Conservation (phyloP, 2,888 invertebrate species). For the Hylaea fasciaria region DNA sequence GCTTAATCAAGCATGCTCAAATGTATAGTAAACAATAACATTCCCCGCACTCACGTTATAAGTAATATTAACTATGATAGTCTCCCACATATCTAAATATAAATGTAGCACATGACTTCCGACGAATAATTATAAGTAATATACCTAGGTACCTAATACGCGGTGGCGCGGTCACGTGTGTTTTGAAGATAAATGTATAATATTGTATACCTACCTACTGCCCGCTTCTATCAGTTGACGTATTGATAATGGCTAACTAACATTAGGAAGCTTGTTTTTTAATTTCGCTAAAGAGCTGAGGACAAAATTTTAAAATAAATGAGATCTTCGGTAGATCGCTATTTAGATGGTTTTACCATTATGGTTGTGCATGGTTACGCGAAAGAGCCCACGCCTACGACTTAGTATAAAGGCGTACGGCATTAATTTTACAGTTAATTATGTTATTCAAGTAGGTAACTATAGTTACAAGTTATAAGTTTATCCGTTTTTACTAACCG, state of each 20-base stretch:
- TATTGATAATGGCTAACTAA: slow-evolving; percentile 9
- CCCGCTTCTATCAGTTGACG: slow-evolving; percentile 17
- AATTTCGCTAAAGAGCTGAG: background rate
- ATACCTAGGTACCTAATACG: background rate
- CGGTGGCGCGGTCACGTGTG: slow-evolving; percentile 24
- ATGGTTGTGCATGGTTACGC: too few relatives aligned
- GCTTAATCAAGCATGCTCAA: background rate
- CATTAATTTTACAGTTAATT: too few relatives aligned
- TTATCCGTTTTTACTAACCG: too few relatives aligned
- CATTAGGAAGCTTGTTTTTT: slow-evolving; percentile 11
- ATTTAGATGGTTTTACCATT: too few relatives aligned
- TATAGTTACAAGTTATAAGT: too few relatives aligned
- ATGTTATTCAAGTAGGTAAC: too few relatives aligned
- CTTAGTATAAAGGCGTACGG: too few relatives aligned
- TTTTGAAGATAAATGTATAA: too few relatives aligned
- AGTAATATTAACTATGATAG: slow-evolving; percentile 10
- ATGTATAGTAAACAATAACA: slow-evolving; percentile 25
- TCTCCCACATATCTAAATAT: slow-evolving; percentile 2
- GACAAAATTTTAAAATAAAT: background rate
- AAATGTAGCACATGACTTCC: slow-evolving; percentile 31
- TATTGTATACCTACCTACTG: too few relatives aligned
- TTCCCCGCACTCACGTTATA: slow-evolving; percentile 5
- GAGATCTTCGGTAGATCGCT: too few relatives aligned
- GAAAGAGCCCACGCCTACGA: too few relatives aligned
- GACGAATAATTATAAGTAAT: slow-evolving; percentile 28